phyloP scores from a whole-genome alignment of 2,113 vertebrate genomes.

The Coryphaenoides rupestris region DNA sequence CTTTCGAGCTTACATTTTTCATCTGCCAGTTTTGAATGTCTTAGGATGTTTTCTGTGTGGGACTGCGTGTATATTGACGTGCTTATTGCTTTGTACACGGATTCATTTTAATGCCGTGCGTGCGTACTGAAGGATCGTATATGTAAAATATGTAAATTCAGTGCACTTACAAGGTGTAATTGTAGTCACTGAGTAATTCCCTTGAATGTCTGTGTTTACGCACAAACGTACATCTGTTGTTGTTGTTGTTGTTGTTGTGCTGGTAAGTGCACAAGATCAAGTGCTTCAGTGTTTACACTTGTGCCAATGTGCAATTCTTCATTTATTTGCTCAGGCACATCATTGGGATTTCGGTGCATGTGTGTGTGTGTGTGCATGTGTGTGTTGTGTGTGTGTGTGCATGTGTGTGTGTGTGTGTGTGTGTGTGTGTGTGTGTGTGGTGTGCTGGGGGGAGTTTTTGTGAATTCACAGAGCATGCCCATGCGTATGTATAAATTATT shows the following conservation, averaged over 20 bases:
- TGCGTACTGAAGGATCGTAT: conserved; percentile 16
- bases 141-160: conserved; percentile 25
- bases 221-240: conserved; percentile 19
- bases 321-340: conserved; percentile 12
- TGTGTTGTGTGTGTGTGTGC: conserved; percentile 1
- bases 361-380: conserved; percentile 2
- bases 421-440: conserved; percentile 1
- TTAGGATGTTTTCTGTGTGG: background rate
- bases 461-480: background rate
- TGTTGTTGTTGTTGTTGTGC: conserved; percentile 19
- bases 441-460: background rate
- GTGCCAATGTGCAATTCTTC: conserved; percentile 21
- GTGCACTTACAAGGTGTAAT: conserved; percentile 18
- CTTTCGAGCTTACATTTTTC: conserved; percentile 3
- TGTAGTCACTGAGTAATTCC: conserved; percentile 14
- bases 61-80: background rate
- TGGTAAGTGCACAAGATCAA: conserved; percentile 25
- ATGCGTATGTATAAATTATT: background rate
- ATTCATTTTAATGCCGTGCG: background rate
- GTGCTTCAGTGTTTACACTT: conserved; percentile 1
- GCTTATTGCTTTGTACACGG: background rate
- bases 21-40: background rate
- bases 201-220: conserved; percentile 28
- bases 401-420: conserved; percentile 2
- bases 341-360: conserved; percentile 8